A percentile compares a stretch with the other conserved stretches of the same genome.
Conservation (phyloP, 1,140 invertebrate genomes). For the Drosophila rufa region DNA sequence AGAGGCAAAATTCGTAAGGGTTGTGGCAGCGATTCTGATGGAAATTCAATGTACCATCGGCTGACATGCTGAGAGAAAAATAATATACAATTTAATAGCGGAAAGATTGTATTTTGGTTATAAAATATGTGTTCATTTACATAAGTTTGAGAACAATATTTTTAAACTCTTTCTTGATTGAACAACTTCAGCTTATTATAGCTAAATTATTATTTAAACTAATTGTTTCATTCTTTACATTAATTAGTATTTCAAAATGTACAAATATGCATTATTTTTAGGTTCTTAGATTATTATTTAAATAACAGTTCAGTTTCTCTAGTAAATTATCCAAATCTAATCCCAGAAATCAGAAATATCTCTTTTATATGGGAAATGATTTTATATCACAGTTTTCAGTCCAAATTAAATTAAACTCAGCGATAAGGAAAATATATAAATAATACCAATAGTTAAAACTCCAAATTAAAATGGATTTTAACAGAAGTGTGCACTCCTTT, state of each 20-base stretch:
- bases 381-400: not conserved
- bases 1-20: not conserved
- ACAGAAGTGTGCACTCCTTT: not conserved
- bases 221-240: too few species aligned
- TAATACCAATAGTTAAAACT: not conserved
- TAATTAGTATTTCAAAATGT: too few species aligned
- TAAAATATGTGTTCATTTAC: not conserved
- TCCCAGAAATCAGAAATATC: too few species aligned
- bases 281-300: too few species aligned
- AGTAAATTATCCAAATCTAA: too few species aligned
- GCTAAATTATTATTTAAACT: too few species aligned
- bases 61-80: not conserved
- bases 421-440: not conserved
- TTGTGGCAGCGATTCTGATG: not conserved
- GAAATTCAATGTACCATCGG: slow-evolving; percentile 30
- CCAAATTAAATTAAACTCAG: not conserved
- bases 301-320: too few species aligned
- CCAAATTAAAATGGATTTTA: accelerated
- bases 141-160: not conserved
- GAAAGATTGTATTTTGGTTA: not conserved
- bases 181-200: too few species aligned
- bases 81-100: not conserved
- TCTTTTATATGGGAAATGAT: too few species aligned
- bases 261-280: too few species aligned
- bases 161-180: too few species aligned